Evolutionary conservation across 2,113 vertebrate species (phyloP), one percentile per base, ranked within the genome.

Genomic region (Colius striatus): DNA sequence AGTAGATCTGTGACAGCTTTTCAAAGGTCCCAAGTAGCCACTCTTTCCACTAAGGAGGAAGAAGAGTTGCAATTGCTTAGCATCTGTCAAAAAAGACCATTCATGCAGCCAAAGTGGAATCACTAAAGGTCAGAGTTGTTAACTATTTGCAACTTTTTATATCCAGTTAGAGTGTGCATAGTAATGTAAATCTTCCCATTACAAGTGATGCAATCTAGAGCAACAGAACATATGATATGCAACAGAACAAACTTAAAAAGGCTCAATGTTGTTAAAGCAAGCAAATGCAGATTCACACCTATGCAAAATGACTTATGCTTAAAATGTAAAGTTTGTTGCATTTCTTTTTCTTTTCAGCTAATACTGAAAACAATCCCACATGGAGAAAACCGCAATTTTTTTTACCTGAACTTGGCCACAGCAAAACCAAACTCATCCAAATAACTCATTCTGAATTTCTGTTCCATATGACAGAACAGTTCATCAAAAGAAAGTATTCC

Each of bases 291-390:
- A 75, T 15, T 51, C 54, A 38, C 26, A 41, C 38, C 36, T 36
- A 32, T 16, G 13, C 30, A 81, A 81, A 91, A 80, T 47, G 11
- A 53, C 0, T 0, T 10, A 16, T 1, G 2, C 22, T 75, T 71
- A 85, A 76, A 80, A 84, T 7, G 6, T 9, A 7, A 41, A 38
- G 16, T 57, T 48, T 38, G 20, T 13, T 34, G 29, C 26, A 11
- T 53, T 80, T 47, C 13, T 20, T 43, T 83, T 78, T 19, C 55
- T 41, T 60, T 92, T 72, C 71, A 84, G 43, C 17, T 29, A 76
- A 13, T 21, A 58, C 11, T 54, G 71, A 38, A 73, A 70, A 48
- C 70, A 45, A 13, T 5, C 23, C 5, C 43, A 50, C 30, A 34
- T 1, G 32, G 11, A 91, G 43, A 38, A 84, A 82, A 65, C 17